Conservation (phyloP, 30 jellyfish, hydroid and myxozoan genomes). For the Aurelia coerulea region DNA sequence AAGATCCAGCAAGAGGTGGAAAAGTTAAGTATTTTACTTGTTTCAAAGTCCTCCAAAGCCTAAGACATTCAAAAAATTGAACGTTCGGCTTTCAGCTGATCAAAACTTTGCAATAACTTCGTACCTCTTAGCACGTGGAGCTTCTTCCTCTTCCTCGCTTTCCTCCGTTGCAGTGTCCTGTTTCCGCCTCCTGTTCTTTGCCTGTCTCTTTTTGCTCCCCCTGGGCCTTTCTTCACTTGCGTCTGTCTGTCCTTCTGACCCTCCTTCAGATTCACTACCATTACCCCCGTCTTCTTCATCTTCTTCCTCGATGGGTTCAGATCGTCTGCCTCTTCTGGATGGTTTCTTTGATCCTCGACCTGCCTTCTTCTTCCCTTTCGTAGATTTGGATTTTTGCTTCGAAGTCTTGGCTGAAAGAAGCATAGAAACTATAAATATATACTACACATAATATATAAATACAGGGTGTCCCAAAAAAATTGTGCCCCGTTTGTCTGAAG, state of each 20-base stretch:
- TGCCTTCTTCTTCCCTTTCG: slow-evolving; percentile 11
- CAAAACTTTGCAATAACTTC: background rate
- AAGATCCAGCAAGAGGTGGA: no score
- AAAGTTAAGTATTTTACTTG: no score
- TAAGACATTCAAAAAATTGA: no score
- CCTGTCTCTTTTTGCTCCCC: slow-evolving; percentile 12
- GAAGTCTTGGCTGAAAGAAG: background rate
- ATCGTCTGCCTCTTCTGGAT: background rate
- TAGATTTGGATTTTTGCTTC: background rate
- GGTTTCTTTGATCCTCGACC: slow-evolving; percentile 2
- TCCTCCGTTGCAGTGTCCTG: slow-evolving; percentile 27
- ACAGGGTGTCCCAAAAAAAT: no score
- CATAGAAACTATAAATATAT: background rate
- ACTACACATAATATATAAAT: no score
- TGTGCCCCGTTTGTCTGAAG: no score
- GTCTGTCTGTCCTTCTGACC: slow-evolving; percentile 9
- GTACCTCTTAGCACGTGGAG: slow-evolving; percentile 2
- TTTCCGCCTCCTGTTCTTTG: slow-evolving; percentile 9
- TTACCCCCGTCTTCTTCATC: slow-evolving; percentile 34
- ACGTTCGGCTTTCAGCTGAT: background rate
- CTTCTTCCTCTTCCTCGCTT: slow-evolving; percentile 70
- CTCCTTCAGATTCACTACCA: slow-evolving; percentile 26
- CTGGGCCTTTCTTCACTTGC: slow-evolving; percentile 41
- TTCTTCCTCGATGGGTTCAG: slow-evolving; percentile 3
- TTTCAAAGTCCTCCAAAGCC: no score